These are phyloP conservation scores for Lepidothrix coronata DNA, from an alignment of 2,113 vertebrate genomes.

Conservation along the genomic window DNA sequence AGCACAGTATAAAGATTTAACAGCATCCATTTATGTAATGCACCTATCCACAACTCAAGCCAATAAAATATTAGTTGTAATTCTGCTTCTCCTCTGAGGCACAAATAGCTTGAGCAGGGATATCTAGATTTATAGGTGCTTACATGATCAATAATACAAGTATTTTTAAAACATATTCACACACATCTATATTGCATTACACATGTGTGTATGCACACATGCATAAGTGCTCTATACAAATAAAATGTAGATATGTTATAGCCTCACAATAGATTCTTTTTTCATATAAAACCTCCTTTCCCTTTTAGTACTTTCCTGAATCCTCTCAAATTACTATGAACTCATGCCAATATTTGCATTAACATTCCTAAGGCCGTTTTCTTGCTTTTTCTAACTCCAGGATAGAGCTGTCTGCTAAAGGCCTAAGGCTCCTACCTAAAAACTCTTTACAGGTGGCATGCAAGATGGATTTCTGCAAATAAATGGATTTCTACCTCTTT, in stretches of 20 bases:
- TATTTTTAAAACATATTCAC: neutral
- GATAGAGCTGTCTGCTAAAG: neutral
- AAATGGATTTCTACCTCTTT: neutral
- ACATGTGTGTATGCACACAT: neutral
- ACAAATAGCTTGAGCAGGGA: neutral
- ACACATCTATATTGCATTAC: neutral
- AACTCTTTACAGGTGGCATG: neutral
- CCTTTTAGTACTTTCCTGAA: neutral
- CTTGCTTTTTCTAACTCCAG: neutral
- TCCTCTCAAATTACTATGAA: conserved; percentile 17
- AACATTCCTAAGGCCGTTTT: neutral
- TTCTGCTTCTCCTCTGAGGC: neutral
- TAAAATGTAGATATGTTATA: neutral
- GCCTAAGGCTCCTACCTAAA: neutral
- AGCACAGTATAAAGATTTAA: conserved; percentile 19
- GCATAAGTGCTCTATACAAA: neutral
- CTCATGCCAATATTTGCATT: conserved; percentile 9
- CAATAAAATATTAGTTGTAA: conserved; percentile 25
- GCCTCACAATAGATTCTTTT: neutral
- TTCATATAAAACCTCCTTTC: neutral
- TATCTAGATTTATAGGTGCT: neutral
- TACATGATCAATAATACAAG: neutral
- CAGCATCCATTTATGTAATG: conserved; percentile 25
- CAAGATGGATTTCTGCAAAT: neutral
- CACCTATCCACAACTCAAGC: neutral